A percentile compares a stretch with the other conserved stretches of the same genome.
These are phyloP conservation scores for Oryzias javanicus DNA, from an alignment of 2,113 vertebrate species.

Conservation along the genomic window DNA sequence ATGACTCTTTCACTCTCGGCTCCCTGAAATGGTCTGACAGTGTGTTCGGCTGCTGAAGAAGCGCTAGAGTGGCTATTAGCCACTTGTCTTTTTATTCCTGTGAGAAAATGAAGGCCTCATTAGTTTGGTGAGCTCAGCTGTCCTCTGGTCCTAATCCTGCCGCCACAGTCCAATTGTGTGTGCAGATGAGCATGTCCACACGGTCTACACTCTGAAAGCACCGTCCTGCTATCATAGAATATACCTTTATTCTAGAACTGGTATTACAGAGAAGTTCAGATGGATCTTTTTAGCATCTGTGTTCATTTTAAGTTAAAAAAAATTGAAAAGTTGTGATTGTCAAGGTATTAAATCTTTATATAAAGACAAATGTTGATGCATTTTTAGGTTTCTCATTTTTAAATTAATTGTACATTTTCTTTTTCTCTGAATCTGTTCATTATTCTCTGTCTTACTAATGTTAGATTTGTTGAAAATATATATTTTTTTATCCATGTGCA, in stretches of 20 bases:
- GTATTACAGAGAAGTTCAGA: background rate
- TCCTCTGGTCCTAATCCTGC: conserved; percentile 38
- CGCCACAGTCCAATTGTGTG: conserved; percentile 23
- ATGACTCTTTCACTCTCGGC: conserved; percentile 40
- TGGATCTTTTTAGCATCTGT: background rate
- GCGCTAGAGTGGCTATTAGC: conserved; percentile 50
- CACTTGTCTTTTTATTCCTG: conserved; percentile 44
- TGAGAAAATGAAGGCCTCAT: conserved; percentile 57
- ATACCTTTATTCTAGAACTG: background rate
- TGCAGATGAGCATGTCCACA: conserved; percentile 13
- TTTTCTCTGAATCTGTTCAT: too few relatives aligned
- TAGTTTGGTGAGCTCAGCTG: conserved; percentile 54
- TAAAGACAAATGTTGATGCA: too few relatives aligned
- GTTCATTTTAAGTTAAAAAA: too few relatives aligned
- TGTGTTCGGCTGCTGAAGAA: conserved; percentile 36
- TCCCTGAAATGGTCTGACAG: conserved; percentile 37
- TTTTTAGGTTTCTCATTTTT: too few relatives aligned
- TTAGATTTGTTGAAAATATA: too few relatives aligned
- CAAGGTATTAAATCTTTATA: too few relatives aligned
- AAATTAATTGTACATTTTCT: too few relatives aligned
- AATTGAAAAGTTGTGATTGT: too few relatives aligned
- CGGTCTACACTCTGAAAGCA: conserved; percentile 12
- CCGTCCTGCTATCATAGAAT: background rate
- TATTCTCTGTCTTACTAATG: too few relatives aligned
- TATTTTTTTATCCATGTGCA: too few relatives aligned